Evolutionary conservation across 2,113 vertebrate genomes (phyloP), one percentile per base, ranked within the genome.

Genomic region (Psittacula cyanocephala): DNA sequence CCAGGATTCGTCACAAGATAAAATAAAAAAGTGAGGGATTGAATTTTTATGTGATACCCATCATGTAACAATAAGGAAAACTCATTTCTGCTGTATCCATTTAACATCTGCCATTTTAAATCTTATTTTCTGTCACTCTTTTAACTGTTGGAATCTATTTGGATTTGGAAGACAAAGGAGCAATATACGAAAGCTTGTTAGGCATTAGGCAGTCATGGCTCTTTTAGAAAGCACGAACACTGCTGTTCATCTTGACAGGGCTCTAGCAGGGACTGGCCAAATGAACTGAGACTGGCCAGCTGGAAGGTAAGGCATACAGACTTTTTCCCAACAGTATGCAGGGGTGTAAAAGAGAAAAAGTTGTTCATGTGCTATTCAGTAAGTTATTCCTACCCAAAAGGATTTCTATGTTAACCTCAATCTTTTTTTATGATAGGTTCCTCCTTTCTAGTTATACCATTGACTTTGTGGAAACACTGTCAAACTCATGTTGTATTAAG

Each of bases 171-270:
- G 18, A 67, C 55, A 78, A 65, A 46, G 11, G 1, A 2, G 12
- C 5, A 68, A 55, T 50, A 44, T 31, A 7, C 39, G 29, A 93
- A 81, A 35, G 11, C 67, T 64, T 81, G 47, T 8, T 47, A 92
- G 63, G 57, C 81, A 81, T 47, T 49, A 71, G 12, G 31, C 31
- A 70, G 19, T 65, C 57, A 79, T 27, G 17, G 17, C 9, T 70
- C 11, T 78, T 89, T 81, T 46, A 81, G 77, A 71, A 95, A 88
- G 14, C 20, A 44, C 25, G 23, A 92, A 50, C 2, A 16, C 12
- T 80, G 24, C 4, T 3, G 7, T 20, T 74, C 15, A 17, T 63
- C n/a, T 63, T 2, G 0, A 33, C 7, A 17, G 14, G 7, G 23
- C 47, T 81, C 60, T 91, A 50, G 15, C 39, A 68, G 33, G 27